These are phyloP conservation scores for Agrotis exclamationis DNA, from an alignment of 2,888 invertebrate genomes.

Conservation along the genomic window DNA sequence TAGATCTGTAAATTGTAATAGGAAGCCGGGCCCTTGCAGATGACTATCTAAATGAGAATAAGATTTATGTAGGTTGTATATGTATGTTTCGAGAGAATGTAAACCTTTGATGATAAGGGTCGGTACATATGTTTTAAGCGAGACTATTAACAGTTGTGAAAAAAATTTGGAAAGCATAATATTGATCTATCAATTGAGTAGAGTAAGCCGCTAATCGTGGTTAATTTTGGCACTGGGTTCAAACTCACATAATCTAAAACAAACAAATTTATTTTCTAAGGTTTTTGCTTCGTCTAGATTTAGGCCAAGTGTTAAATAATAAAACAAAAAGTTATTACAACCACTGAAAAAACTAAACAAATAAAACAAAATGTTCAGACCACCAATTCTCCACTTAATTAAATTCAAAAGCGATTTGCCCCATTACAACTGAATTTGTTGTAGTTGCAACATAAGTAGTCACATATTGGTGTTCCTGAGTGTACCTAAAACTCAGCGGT, in stretches of 20 bases:
- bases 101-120: conserved; percentile 35
- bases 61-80: conserved; percentile 35
- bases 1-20: conserved; percentile 45
- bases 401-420: too few relatives aligned
- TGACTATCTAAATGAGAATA: conserved; percentile 30
- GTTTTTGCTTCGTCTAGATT: too few relatives aligned
- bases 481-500: neutral
- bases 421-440: too few relatives aligned
- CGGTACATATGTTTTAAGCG: conserved; percentile 40
- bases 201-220: neutral
- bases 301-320: too few relatives aligned
- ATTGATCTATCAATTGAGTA: neutral
- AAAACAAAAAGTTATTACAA: too few relatives aligned
- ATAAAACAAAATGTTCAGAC: too few relatives aligned
- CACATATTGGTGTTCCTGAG: neutral
- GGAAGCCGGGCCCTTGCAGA: conserved; percentile 34
- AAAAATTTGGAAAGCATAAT: too few relatives aligned
- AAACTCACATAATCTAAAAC: neutral
- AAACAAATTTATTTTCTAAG: too few relatives aligned
- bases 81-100: conserved; percentile 37
- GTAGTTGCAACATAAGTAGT: too few relatives aligned
- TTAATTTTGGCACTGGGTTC: neutral
- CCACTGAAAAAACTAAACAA: too few relatives aligned
- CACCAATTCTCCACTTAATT: too few relatives aligned
- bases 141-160: neutral